phyloP scores from a whole-genome alignment of 2,113 vertebrate genomes.

The Dascyllus trimaculatus region DNA sequence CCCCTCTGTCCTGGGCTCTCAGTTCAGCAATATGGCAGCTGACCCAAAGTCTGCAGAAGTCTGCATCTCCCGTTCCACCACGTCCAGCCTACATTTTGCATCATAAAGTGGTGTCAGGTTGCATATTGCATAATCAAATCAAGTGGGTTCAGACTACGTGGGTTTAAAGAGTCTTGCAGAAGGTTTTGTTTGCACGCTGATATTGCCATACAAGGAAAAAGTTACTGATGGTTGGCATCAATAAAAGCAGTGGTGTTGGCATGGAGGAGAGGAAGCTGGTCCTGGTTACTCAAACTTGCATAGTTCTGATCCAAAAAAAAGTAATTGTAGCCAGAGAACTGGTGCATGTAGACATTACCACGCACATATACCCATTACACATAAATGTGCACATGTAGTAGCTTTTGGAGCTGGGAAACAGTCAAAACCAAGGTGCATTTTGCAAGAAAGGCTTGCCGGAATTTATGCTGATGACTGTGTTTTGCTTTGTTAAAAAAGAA shows the following conservation, averaged over 20 bases:
- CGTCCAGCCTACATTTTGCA: not conserved
- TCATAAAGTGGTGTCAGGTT: slow-evolving; percentile 11
- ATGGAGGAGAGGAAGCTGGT: slow-evolving; percentile 40
- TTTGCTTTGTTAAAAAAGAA: slow-evolving; percentile 1
- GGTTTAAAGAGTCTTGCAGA: slow-evolving; percentile 37
- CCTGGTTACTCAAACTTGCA: slow-evolving; percentile 47
- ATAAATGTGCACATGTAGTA: not conserved
- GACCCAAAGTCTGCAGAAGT: slow-evolving; percentile 20
- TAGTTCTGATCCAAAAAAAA: slow-evolving; percentile 45
- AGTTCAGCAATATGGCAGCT: slow-evolving; percentile 41
- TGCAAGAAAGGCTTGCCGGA: not conserved
- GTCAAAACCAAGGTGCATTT: not conserved
- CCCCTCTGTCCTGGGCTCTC: not conserved
- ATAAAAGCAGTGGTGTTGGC: slow-evolving; percentile 36
- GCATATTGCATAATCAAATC: slow-evolving; percentile 25
- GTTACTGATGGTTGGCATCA: slow-evolving; percentile 47
- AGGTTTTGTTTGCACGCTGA: slow-evolving; percentile 11
- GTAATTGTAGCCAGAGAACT: slow-evolving; percentile 26
- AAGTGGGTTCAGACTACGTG: slow-evolving; percentile 34
- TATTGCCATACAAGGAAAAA: slow-evolving; percentile 73
- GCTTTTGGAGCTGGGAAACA: not conserved
- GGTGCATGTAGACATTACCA: not conserved
- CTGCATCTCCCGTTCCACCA: slow-evolving; percentile 1
- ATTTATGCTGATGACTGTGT: not conserved
- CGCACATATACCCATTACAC: not conserved